Evolutionary conservation across 2,888 invertebrate species (phyloP).

Genomic region (Plebejus melissa): DNA sequence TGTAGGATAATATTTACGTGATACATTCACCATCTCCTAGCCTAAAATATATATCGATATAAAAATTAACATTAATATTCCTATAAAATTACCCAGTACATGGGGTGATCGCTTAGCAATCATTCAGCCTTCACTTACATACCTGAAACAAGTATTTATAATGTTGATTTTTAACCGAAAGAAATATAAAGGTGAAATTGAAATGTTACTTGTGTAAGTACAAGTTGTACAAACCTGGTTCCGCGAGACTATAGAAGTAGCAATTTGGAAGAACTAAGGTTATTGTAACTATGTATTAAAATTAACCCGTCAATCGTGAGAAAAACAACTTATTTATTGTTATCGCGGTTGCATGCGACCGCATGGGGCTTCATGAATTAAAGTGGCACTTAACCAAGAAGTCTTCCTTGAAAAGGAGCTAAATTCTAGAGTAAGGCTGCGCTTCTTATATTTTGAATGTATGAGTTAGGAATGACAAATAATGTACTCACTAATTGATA

Average conservation of each 20-base stretch:
- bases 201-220: too few species aligned
- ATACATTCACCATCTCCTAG: not conserved
- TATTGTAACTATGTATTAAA: too few species aligned
- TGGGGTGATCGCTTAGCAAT: constrained; percentile 42
- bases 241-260: too few species aligned
- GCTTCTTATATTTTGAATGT: not conserved
- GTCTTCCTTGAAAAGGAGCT: too few species aligned
- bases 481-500: constrained; percentile 51
- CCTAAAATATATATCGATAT: constrained; percentile 27
- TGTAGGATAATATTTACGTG: constrained; percentile 13
- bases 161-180: not conserved
- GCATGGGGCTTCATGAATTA: too few species aligned
- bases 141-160: constrained; percentile 40
- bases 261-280: too few species aligned
- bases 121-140: constrained; percentile 46
- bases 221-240: too few species aligned
- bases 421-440: too few species aligned
- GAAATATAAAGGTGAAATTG: too few species aligned
- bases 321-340: too few species aligned
- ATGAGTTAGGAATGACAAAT: not conserved
- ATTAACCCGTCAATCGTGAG: too few species aligned
- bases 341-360: too few species aligned
- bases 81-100: constrained; percentile 37
- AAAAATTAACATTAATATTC: constrained; percentile 27
- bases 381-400: not conserved